Evolutionary conservation across 1,140 invertebrate genomes (phyloP).

Genomic region (Maconellicoccus hirsutus): DNA sequence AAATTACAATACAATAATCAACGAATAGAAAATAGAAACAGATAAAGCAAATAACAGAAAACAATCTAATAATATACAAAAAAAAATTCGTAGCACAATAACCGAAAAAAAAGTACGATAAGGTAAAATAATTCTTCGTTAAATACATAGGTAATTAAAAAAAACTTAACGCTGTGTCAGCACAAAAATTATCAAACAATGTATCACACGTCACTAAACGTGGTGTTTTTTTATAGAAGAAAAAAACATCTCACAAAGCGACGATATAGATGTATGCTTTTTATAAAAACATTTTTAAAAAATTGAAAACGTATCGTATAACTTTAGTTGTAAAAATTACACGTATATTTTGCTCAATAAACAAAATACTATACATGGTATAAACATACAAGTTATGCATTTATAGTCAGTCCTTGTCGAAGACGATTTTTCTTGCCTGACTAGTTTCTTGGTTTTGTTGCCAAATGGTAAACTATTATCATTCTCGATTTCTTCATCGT

Average conservation of each 20-base stretch:
- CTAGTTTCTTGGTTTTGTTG: conserved; percentile 9
- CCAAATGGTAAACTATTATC: conserved; percentile 3
- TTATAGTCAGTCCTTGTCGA: not conserved
- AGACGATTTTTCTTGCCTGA: conserved; percentile 2
- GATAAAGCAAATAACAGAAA: not conserved
- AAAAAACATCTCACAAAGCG: not conserved
- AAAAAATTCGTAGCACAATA: not conserved
- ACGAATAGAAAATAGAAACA: not conserved
- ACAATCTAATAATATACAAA: not conserved
- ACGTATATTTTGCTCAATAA: not conserved
- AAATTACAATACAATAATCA: not conserved
- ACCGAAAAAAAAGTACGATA: not conserved
- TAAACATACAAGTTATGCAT: not conserved
- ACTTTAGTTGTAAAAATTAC: not conserved
- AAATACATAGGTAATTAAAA: not conserved
- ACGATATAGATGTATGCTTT: not conserved
- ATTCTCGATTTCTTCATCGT: conserved; percentile 5
- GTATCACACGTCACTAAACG: not conserved
- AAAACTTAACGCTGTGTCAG: not conserved
- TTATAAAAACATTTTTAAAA: conserved; percentile 3
- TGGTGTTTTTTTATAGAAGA: not conserved
- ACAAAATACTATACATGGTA: not conserved
- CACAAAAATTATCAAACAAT: conserved; percentile 6
- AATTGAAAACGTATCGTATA: not conserved
- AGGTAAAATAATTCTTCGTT: not conserved